Percentiles rank a stretch among this genome's conserved stretches.
Conservation (phyloP, 2,797 vertebrate species). For the Aldrovandia affinis region DNA sequence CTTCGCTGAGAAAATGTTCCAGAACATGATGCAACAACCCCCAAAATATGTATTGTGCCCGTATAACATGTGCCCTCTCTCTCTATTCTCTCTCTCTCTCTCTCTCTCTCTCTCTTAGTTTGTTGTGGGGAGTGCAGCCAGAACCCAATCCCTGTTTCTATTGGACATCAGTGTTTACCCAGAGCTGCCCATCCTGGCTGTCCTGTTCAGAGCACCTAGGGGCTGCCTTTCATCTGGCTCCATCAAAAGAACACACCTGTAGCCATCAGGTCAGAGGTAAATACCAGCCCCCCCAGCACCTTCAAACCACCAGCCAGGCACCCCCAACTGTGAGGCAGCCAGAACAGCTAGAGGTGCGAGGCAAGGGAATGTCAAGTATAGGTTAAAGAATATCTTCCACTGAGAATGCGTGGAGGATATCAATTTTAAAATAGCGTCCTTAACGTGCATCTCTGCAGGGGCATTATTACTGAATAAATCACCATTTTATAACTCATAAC, state of each 20-base stretch:
- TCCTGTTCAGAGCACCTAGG: background rate
- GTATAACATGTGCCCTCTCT: background rate
- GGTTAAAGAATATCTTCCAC: background rate
- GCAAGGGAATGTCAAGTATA: constrained; percentile 12
- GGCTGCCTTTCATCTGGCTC: constrained; percentile 18
- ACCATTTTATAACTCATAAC: background rate
- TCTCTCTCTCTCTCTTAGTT: too few species aligned
- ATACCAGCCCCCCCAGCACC: background rate
- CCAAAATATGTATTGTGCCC: background rate
- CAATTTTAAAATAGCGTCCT: background rate
- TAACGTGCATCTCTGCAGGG: background rate
- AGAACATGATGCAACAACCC: background rate
- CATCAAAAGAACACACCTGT: constrained; percentile 22
- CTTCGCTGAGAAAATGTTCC: background rate
- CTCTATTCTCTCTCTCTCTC: too few species aligned
- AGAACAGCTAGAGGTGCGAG: background rate
- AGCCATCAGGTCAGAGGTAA: constrained; percentile 11
- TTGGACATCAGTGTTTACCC: constrained; percentile 12
- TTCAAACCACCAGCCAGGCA: background rate
- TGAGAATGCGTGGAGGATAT: background rate
- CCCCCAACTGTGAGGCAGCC: background rate
- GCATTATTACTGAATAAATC: background rate
- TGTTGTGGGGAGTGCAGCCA: background rate
- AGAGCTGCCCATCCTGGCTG: background rate
- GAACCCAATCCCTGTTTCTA: background rate